Evolutionary conservation across 2,113 vertebrate genomes (phyloP).

Genomic region (Cichladusa arquata): DNA sequence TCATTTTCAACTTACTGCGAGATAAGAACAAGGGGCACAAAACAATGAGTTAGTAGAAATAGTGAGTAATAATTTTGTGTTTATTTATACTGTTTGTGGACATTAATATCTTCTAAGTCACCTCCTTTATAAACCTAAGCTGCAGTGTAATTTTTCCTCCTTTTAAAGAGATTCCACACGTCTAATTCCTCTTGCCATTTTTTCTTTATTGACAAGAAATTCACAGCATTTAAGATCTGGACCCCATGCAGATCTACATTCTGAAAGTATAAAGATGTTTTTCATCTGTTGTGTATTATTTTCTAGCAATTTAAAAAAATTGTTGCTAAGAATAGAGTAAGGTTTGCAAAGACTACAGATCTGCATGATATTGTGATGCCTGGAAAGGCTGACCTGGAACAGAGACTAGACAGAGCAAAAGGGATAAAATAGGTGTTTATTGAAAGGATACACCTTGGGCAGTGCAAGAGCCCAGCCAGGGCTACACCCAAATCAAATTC

Average conservation of each 20-base stretch:
- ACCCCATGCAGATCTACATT: background rate
- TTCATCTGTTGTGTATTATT: background rate
- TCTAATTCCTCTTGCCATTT: background rate
- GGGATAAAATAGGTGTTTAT: too few species aligned
- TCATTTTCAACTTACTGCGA: background rate
- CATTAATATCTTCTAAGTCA: background rate
- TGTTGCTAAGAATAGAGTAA: background rate
- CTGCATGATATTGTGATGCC: background rate
- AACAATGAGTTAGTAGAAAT: background rate
- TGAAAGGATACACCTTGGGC: too few species aligned
- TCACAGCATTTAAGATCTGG: background rate
- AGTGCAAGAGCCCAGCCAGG: too few species aligned
- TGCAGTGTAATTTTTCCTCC: background rate
- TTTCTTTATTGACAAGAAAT: background rate
- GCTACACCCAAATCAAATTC: too few species aligned
- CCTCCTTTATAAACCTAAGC: background rate
- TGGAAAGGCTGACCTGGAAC: too few species aligned
- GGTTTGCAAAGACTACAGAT: background rate
- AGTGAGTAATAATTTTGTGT: background rate
- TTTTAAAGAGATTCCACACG: background rate
- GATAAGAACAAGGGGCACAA: background rate
- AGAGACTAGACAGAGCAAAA: too few species aligned
- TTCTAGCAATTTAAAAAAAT: background rate
- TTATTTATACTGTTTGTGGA: background rate
- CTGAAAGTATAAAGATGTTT: background rate